Percentiles rank a stretch among this genome's conserved stretches.
These are phyloP conservation scores for Orycteropus afer DNA, from an alignment of 2,113 vertebrate species.

Conservation along the genomic window DNA sequence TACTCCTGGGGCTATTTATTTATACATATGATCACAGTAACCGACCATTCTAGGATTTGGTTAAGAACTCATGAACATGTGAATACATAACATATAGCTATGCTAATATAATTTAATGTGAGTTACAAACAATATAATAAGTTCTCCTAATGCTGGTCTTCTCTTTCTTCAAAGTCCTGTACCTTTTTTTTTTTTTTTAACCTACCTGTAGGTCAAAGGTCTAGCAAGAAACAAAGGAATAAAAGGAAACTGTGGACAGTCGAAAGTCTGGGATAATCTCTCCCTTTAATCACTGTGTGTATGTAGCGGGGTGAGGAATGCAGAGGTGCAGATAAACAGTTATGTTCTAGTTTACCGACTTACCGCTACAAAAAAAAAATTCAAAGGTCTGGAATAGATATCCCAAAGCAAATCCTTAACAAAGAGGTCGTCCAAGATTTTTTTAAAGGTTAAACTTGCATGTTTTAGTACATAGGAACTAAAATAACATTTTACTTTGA, in stretches of 20 bases:
- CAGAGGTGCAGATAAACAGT: background rate
- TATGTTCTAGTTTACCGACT: background rate
- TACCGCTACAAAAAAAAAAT: background rate
- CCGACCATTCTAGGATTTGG: background rate
- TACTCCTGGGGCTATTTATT: too few relatives aligned
- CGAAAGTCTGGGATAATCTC: background rate
- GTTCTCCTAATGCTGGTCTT: background rate
- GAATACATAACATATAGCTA: background rate
- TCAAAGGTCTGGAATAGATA: background rate
- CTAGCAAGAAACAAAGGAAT: too few relatives aligned
- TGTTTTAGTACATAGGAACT: background rate
- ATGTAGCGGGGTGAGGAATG: too few relatives aligned
- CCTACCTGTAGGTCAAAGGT: background rate
- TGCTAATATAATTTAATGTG: background rate
- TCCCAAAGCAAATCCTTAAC: background rate
- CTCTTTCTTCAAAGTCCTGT: background rate
- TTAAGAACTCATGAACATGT: background rate
- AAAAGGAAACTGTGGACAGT: background rate
- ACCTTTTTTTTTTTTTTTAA: conserved; percentile 12
- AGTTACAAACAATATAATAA: background rate
- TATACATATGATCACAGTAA: background rate
- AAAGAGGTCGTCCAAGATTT: background rate
- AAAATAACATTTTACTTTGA: background rate
- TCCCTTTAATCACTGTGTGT: background rate
- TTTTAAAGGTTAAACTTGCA: background rate